Evolutionary conservation across 1,140 invertebrate species (phyloP).

Genomic region (Anastrepha obliqua): DNA sequence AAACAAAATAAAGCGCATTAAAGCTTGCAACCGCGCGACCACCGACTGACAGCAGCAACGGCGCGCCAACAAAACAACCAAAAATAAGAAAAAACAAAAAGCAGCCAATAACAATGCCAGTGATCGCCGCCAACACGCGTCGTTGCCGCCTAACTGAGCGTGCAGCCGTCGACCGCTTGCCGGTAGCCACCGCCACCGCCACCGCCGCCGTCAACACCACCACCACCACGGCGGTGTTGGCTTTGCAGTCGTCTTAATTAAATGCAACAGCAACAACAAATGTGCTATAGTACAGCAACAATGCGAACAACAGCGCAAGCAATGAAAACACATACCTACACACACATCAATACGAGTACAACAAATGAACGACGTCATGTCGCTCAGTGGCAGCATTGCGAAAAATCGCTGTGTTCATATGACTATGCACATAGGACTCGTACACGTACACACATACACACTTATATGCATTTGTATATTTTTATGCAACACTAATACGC

Average conservation of each 20-base stretch:
- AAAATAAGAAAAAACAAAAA: background rate
- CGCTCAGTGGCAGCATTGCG: background rate
- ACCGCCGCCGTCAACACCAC: background rate
- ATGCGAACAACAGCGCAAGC: background rate
- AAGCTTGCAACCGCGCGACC: background rate
- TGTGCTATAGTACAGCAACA: background rate
- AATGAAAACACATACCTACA: background rate
- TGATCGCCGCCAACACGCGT: background rate
- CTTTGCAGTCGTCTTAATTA: constrained; percentile 41
- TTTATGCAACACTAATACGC: constrained; percentile 35
- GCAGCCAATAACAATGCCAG: background rate
- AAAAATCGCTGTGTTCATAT: background rate
- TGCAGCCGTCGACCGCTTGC: background rate
- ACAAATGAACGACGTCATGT: background rate
- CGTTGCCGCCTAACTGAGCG: background rate
- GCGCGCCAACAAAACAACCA: background rate
- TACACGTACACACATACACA: background rate
- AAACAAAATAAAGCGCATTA: background rate
- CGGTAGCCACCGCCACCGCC: background rate
- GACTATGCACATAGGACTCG: background rate
- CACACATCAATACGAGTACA: background rate
- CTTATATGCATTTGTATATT: background rate
- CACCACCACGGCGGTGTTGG: background rate
- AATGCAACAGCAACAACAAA: constrained; percentile 16
- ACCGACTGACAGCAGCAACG: background rate